A percentile compares a stretch with the other conserved stretches of the same genome.
Evolutionary conservation across 2,113 vertebrate genomes (phyloP).

Genomic region (Podocnemis expansa): DNA sequence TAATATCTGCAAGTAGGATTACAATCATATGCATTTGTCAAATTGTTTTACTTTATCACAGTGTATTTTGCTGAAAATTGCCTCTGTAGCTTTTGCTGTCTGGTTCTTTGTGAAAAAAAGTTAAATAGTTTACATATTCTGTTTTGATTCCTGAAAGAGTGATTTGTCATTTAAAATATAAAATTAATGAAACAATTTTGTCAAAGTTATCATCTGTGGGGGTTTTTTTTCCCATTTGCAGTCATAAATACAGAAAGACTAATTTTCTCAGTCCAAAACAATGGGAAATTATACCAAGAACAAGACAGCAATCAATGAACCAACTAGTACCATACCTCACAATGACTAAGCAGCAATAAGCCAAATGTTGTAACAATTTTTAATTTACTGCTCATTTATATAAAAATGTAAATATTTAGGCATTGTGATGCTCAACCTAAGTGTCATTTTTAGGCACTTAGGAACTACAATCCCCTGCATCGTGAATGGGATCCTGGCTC

Average conservation of each 20-base stretch:
- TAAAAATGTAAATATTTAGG: neutral
- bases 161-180: neutral
- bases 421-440: neutral
- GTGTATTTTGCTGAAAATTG: neutral
- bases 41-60: neutral
- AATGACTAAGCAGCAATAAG: neutral
- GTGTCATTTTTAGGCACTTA: neutral
- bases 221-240: neutral
- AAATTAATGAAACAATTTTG: neutral
- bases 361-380: neutral
- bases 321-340: neutral
- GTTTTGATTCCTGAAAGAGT: neutral
- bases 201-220: neutral
- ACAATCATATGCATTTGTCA: neutral
- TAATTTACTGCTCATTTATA: neutral
- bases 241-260: neutral
- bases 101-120: neutral
- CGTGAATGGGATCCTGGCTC: neutral
- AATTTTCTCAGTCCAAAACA: neutral
- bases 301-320: neutral
- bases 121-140: neutral
- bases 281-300: neutral
- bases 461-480: neutral
- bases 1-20: neutral
- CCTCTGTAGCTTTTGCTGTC: neutral